These are phyloP conservation scores for Dysmachus trigonus DNA, from an alignment of 2,888 invertebrate species.

Conservation along the genomic window DNA sequence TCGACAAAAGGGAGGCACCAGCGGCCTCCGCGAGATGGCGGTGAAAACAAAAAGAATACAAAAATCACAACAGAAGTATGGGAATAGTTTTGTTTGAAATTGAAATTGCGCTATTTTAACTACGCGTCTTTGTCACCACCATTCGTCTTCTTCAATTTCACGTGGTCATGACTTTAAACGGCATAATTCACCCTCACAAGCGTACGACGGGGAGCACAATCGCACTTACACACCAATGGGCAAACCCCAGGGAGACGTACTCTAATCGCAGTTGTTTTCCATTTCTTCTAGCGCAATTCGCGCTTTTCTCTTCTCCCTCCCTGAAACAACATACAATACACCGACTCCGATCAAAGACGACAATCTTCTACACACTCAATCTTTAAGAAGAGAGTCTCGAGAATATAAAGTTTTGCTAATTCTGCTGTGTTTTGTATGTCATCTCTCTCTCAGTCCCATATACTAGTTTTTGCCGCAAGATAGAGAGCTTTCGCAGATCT, in stretches of 20 bases:
- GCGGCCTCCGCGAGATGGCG: background rate
- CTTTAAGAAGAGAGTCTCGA: background rate
- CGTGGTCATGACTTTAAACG: constrained; percentile 42
- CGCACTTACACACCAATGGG: background rate
- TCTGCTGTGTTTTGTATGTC: constrained; percentile 1
- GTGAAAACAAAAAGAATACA: background rate
- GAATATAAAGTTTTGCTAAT: background rate
- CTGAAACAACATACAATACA: background rate
- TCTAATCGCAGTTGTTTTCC: background rate
- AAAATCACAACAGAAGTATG: background rate
- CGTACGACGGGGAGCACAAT: background rate
- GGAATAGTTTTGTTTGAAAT: constrained; percentile 15
- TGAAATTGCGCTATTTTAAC: constrained; percentile 35
- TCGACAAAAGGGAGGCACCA: background rate
- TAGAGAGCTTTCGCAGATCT: background rate
- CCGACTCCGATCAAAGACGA: background rate
- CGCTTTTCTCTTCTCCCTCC: background rate
- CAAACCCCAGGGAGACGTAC: background rate
- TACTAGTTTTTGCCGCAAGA: background rate
- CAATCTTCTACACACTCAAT: background rate
- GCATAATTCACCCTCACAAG: constrained; percentile 9
- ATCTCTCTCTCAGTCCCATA: constrained; percentile 20
- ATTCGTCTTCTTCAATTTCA: constrained; percentile 19
- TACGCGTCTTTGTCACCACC: constrained; percentile 23
- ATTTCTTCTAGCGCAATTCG: background rate